Conservation (phyloP, 2,797 vertebrate species). For the Iguana delicatissima region DNA sequence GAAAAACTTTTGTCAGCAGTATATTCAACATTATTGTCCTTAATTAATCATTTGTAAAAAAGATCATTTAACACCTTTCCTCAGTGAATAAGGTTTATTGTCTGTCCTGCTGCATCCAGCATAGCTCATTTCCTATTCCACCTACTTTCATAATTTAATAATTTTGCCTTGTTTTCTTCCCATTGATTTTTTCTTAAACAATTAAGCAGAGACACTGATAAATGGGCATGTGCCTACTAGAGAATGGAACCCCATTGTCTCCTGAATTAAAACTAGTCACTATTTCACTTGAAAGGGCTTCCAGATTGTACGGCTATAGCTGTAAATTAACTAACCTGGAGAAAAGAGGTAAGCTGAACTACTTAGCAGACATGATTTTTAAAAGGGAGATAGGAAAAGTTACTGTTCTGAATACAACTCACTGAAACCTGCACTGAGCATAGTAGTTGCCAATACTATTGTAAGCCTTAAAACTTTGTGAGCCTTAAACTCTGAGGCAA, state of each 20-base stretch:
- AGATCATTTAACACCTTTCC: neutral
- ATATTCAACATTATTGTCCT: conserved; percentile 1
- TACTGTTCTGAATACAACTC: neutral
- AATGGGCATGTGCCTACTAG: conserved; percentile 13
- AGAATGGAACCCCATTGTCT: conserved; percentile 12
- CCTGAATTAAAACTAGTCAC: conserved; percentile 28
- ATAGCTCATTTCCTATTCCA: conserved; percentile 27
- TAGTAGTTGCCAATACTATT: too few species aligned
- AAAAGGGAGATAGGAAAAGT: neutral
- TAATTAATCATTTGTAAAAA: conserved; percentile 11
- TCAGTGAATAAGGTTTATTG: neutral
- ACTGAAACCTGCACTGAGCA: too few species aligned
- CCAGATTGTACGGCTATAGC: conserved; percentile 12
- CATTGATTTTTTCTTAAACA: conserved; percentile 18
- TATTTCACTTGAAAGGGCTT: conserved; percentile 8
- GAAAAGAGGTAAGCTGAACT: neutral
- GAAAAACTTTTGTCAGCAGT: neutral
- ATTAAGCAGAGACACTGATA: conserved; percentile 34
- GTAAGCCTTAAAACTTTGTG: too few species aligned
- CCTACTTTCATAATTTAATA: conserved; percentile 36
- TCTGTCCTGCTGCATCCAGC: neutral
- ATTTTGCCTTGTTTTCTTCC: conserved; percentile 8
- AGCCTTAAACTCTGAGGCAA: too few species aligned
- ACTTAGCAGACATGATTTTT: neutral
- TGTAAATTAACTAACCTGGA: neutral